phyloP scores from a whole-genome alignment of 1,140 invertebrate genomes.

The Magallana gigas region DNA sequence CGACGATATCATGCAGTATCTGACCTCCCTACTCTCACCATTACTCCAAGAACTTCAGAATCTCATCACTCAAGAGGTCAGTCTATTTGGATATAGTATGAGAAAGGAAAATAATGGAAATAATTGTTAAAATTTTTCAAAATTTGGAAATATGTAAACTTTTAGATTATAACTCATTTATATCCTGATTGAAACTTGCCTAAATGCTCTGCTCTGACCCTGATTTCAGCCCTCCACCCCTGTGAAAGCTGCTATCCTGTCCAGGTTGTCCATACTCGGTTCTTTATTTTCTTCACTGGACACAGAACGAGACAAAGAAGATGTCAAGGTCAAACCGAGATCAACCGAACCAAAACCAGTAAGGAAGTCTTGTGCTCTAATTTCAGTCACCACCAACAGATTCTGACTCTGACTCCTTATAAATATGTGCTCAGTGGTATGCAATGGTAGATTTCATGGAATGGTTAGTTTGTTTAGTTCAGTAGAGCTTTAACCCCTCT shows the following conservation, averaged over 20 bases:
- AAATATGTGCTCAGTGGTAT: too few relatives aligned
- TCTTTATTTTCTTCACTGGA: conserved; percentile 86
- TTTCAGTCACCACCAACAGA: too few relatives aligned
- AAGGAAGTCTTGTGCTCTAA: conserved; percentile 34
- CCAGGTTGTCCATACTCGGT: conserved; percentile 85
- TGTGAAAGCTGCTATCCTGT: conserved; percentile 79
- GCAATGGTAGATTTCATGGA: too few relatives aligned
- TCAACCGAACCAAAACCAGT: conserved; percentile 71
- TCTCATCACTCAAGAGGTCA: conserved; percentile 76
- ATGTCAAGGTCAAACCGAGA: conserved; percentile 54
- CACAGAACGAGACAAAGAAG: conserved; percentile 68
- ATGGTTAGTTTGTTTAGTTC: too few relatives aligned
- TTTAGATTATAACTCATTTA: neutral
- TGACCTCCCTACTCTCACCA: conserved; percentile 86
- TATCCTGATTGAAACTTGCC: too few relatives aligned
- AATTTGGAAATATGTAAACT: neutral
- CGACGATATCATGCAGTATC: conserved; percentile 84
- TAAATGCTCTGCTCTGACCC: too few relatives aligned
- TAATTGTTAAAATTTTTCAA: neutral
- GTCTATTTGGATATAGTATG: neutral
- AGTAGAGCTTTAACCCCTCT: neutral
- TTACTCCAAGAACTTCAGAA: conserved; percentile 84
- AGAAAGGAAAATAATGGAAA: too few relatives aligned
- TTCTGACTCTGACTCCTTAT: too few relatives aligned
- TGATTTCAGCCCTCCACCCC: conserved; percentile 78